Evolutionary conservation across 2,113 vertebrate species (phyloP).

Genomic region (Cnemophilus loriae): DNA sequence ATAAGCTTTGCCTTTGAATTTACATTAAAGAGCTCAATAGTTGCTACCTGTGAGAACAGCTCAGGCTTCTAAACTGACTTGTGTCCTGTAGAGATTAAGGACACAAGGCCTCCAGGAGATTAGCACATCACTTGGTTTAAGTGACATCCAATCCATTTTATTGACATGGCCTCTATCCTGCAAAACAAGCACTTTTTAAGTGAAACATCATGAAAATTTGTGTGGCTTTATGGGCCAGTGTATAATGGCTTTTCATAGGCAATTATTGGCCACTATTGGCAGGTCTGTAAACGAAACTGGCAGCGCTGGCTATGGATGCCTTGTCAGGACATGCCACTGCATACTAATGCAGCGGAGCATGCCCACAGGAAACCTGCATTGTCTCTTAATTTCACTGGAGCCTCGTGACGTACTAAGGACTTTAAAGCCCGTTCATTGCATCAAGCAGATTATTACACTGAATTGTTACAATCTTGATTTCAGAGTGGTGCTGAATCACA

Average conservation of each 20-base stretch:
- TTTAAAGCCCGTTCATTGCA: conserved; percentile 53
- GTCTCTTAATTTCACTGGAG: conserved; percentile 54
- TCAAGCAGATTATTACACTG: conserved; percentile 51
- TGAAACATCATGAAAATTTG: conserved; percentile 71
- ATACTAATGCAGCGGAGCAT: conserved; percentile 33
- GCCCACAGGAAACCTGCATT: background rate
- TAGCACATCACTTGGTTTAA: conserved; percentile 71
- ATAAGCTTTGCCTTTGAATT: conserved; percentile 78
- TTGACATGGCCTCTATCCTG: conserved; percentile 68
- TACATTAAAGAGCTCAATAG: conserved; percentile 73
- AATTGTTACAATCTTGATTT: background rate
- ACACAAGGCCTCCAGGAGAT: conserved; percentile 70
- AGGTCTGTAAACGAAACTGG: conserved; percentile 41
- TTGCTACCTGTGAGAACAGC: conserved; percentile 71
- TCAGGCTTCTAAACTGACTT: conserved; percentile 67
- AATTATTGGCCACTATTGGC: background rate
- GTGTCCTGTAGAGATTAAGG: conserved; percentile 76
- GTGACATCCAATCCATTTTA: conserved; percentile 76
- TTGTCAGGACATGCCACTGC: background rate
- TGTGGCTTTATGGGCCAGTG: conserved; percentile 46
- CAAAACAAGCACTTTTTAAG: conserved; percentile 75
- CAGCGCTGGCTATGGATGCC: background rate
- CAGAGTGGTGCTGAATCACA: background rate
- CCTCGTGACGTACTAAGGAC: background rate
- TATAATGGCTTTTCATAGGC: conserved; percentile 47